Evolutionary conservation across 2,113 vertebrate species (phyloP), one percentile per base, ranked within the genome.

Genomic region (Coracopsis vasa): DNA sequence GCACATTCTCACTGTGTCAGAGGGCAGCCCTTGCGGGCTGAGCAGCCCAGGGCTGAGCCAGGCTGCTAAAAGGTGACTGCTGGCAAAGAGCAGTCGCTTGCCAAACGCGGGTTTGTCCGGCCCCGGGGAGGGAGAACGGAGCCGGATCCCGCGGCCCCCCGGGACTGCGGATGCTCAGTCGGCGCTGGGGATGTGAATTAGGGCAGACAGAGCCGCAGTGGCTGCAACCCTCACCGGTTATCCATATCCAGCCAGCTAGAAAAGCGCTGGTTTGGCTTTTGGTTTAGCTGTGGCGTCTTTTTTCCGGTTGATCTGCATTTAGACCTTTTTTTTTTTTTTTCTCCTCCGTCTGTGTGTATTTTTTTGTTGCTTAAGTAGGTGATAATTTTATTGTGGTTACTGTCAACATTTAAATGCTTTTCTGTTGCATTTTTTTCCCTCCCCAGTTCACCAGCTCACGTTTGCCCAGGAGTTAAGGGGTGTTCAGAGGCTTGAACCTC

Each of bases 241-340:
- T 10, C 69, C 95, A 94, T 92, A 86, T 10, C 72, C 95, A 94
- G 65, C 47, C 94, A 74, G 87, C 73, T 70, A 94, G 93, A 89
- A 92, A 90, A 61, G 51, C 77, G 18, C 16, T 48, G 80, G 7
- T 6, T 45, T 47, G 33, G 9, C 37, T 92, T 94, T 85, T 70
- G 61, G 53, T 73, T 65, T 37, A 56, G 39, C 60, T 51, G 16
- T 25, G 50, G 8, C 6, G 2, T 6, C 20, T 58, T 58, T 45
- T 37, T 3, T 24, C 19, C 4, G n/a, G 58, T 37, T 74, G 48
- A 44, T 89, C 33, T 56, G 45, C 11, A 6, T 54, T 91, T 75
- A 13, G 25, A 9, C 2, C 5, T 1, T 7, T 37, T 10, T 14
- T 27, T 51, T 41, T 35, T 16, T 20, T 25, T n/a, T 27, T 10